These are phyloP conservation scores for Gisinianus flammeolus DNA, from an alignment of 2,888 invertebrate genomes.

Conservation along the genomic window DNA sequence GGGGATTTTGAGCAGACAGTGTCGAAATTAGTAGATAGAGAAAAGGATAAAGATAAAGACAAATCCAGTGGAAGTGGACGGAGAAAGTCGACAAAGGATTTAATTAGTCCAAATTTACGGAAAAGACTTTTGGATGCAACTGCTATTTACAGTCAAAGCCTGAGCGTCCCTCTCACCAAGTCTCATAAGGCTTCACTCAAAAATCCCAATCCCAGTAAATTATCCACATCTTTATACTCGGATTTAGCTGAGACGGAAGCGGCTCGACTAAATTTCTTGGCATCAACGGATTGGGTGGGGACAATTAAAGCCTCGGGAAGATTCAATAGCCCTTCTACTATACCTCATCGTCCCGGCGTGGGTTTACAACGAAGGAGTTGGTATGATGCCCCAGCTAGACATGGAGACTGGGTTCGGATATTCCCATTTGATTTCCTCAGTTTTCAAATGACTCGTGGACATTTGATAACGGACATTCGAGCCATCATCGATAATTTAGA, in stretches of 20 bases:
- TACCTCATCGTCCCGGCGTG: slow-evolving; percentile 64
- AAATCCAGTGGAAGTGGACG: not conserved
- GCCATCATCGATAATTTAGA: slow-evolving; percentile 23
- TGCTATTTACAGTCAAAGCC: slow-evolving; percentile 46
- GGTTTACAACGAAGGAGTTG: slow-evolving; percentile 67
- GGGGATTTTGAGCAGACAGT: not conserved
- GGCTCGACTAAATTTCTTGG: slow-evolving; percentile 18
- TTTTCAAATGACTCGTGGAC: slow-evolving; percentile 33
- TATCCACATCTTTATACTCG: not conserved
- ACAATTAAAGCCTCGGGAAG: not conserved
- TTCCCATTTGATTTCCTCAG: slow-evolving; percentile 67
- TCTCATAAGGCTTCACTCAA: slow-evolving; percentile 23
- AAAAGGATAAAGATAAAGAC: not conserved
- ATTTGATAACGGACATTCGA: slow-evolving; percentile 3
- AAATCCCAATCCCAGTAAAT: not conserved
- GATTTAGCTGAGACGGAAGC: not conserved
- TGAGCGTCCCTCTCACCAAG: slow-evolving; percentile 23
- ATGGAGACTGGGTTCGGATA: slow-evolving; percentile 79
- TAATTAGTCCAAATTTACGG: slow-evolving; percentile 1
- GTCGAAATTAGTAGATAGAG: not conserved
- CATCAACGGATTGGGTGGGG: not conserved
- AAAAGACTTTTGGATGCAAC: slow-evolving; percentile 42
- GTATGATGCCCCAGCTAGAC: slow-evolving; percentile 62
- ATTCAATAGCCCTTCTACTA: not conserved
- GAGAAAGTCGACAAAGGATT: not conserved